These are phyloP conservation scores for Pseudococcus jackbeardsleyi DNA, from an alignment of 2,888 invertebrate species.

Conservation along the genomic window DNA sequence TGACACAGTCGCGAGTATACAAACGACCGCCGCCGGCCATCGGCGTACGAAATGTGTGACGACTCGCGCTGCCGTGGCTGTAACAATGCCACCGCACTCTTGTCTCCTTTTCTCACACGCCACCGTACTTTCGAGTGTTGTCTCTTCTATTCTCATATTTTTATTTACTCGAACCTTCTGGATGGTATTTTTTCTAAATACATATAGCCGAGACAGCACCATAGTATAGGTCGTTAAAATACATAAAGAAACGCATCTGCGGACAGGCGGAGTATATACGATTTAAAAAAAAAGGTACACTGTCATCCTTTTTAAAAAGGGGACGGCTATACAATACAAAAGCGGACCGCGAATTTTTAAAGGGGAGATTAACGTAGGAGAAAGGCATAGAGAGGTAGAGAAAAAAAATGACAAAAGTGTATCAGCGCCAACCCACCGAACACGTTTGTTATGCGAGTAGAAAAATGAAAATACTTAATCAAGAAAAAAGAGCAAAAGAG, in stretches of 20 bases:
- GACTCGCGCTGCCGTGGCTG: not conserved
- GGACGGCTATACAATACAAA: slow-evolving; percentile 54
- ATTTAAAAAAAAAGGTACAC: slow-evolving; percentile 59
- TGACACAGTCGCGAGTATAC: slow-evolving; percentile 25
- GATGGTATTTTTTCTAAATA: not conserved
- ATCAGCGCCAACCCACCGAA: slow-evolving; percentile 17
- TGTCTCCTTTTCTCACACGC: not conserved
- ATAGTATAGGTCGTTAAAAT: slow-evolving; percentile 26
- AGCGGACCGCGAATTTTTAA: slow-evolving; percentile 24
- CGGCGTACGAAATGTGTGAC: not conserved
- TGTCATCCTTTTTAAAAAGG: slow-evolving; percentile 65
- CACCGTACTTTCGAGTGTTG: not conserved
- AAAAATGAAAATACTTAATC: slow-evolving; percentile 39
- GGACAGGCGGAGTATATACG: not conserved
- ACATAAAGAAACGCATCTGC: slow-evolving; percentile 27
- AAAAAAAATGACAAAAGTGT: slow-evolving; percentile 48
- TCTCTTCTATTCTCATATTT: not conserved
- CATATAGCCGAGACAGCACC: not conserved
- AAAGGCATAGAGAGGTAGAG: not conserved
- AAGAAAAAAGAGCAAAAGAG: not conserved
- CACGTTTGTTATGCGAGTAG: slow-evolving; percentile 8
- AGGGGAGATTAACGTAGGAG: slow-evolving; percentile 14
- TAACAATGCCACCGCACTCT: not conserved
- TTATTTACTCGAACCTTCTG: not conserved
- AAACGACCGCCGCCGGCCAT: not conserved